Percentiles rank a stretch among this genome's conserved stretches.
Evolutionary conservation across 2,113 vertebrate genomes (phyloP).

Genomic region (Malurus elegans): DNA sequence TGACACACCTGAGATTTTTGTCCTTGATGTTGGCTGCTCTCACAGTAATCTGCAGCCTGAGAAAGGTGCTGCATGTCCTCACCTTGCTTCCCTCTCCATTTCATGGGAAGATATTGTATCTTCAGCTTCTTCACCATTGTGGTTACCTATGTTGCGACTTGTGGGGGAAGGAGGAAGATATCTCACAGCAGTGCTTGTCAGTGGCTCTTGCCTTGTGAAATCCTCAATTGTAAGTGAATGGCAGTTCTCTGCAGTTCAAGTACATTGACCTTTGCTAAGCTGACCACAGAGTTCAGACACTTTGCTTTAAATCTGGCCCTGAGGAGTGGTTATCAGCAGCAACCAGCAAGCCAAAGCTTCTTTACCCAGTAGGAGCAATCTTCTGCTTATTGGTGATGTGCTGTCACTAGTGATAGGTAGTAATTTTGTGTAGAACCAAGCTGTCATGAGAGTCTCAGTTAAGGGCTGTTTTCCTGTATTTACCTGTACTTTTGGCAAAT

Average conservation of each 20-base stretch:
- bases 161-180: neutral
- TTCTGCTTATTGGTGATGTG: neutral
- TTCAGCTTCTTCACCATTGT: neutral
- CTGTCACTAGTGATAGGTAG: neutral
- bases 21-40: neutral
- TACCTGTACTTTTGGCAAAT: neutral
- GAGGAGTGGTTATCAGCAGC: neutral
- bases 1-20: neutral
- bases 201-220: neutral
- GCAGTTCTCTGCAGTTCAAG: neutral
- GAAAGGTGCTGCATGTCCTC: neutral
- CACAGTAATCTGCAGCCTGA: neutral
- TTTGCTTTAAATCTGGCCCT: neutral
- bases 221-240: neutral
- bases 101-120: rapidly evolving
- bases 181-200: neutral
- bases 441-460: neutral
- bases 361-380: neutral
- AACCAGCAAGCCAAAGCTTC: neutral
- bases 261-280: neutral
- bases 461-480: neutral
- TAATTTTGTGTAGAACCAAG: neutral
- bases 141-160: neutral
- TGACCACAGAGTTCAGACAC: rapidly evolving
- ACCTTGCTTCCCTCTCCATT: rapidly evolving